These are phyloP conservation scores for Pachydiplax longipennis DNA, from an alignment of 2,888 invertebrate genomes.

Conservation along the genomic window DNA sequence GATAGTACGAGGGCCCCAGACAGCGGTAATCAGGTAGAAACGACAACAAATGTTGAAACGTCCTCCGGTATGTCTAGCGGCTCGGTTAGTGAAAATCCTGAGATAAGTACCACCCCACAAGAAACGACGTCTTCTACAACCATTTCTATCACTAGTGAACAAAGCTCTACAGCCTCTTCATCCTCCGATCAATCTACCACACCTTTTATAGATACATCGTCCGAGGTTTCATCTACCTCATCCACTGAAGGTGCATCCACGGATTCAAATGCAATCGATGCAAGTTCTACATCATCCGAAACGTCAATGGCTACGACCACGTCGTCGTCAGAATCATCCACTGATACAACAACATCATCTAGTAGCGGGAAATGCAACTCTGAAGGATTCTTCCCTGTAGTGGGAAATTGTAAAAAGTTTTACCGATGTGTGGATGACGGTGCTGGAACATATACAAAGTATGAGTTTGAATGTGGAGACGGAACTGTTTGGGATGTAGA, in stretches of 20 bases:
- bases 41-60: background rate
- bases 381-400: slow-evolving; percentile 49
- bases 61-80: background rate
- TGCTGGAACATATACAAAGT: slow-evolving; percentile 67
- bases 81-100: background rate
- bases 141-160: background rate
- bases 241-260: background rate
- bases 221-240: background rate
- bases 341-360: background rate
- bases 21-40: background rate
- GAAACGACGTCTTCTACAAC: background rate
- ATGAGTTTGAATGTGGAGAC: slow-evolving; percentile 76
- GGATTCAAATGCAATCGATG: background rate
- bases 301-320: background rate
- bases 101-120: background rate
- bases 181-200: background rate
- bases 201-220: background rate
- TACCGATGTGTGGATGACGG: slow-evolving; percentile 60
- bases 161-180: background rate
- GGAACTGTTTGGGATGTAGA: slow-evolving; percentile 81
- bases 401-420: slow-evolving; percentile 49
- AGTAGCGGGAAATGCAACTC: slow-evolving; percentile 27
- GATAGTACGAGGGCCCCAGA: background rate
- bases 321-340: background rate
- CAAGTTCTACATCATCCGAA: background rate